These are phyloP conservation scores for Odontocerum albicorne DNA, from an alignment of 2,888 invertebrate genomes.

Conservation along the genomic window DNA sequence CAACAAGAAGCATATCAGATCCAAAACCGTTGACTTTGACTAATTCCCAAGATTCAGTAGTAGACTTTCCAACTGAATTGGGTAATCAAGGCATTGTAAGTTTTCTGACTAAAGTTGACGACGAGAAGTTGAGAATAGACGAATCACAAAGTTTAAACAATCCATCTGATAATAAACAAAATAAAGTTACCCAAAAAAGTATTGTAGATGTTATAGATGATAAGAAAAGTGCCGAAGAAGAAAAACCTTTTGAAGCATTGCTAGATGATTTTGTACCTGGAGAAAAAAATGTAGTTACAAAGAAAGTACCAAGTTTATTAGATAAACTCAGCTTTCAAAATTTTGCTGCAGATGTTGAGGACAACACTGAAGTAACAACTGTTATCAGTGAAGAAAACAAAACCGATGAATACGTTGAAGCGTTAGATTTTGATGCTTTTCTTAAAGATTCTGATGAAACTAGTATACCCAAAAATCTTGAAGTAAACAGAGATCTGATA, in stretches of 20 bases:
- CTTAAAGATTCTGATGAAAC: slow-evolving; percentile 9
- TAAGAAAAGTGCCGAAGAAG: too few species aligned
- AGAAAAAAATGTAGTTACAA: too few species aligned
- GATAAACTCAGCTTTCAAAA: too few species aligned
- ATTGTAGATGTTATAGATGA: not conserved
- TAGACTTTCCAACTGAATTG: not conserved
- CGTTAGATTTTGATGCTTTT: slow-evolving; percentile 21
- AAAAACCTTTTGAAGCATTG: too few species aligned
- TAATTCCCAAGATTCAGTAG: not conserved
- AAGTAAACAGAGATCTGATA: slow-evolving; percentile 2
- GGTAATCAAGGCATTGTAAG: not conserved
- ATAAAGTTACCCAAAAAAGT: not conserved
- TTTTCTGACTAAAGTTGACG: not conserved
- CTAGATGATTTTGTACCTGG: too few species aligned
- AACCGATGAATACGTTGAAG: not conserved
- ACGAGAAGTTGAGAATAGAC: too few species aligned
- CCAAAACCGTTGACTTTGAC: not conserved
- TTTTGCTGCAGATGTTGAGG: too few species aligned
- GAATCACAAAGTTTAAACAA: too few species aligned
- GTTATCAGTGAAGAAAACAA: not conserved
- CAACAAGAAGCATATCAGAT: slow-evolving; percentile 13
- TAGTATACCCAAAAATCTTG: not conserved
- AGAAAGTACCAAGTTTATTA: too few species aligned
- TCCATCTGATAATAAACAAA: too few species aligned
- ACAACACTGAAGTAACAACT: not conserved